Conservation (phyloP, 2,888 invertebrate genomes). For the Dexiosoma caninum region DNA sequence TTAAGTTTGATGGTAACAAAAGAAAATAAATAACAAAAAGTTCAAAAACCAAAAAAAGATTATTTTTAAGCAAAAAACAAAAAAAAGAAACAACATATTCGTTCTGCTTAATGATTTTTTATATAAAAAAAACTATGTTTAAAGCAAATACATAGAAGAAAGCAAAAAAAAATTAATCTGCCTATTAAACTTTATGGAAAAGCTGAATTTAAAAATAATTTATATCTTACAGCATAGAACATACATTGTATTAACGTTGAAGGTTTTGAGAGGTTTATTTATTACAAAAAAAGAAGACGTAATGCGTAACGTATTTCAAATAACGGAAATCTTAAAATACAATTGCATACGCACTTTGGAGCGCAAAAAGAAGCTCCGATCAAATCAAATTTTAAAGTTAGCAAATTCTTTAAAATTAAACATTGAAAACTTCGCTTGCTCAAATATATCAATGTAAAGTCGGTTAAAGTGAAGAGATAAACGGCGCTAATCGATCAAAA, state of each 20-base stretch:
- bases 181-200: neutral
- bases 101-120: conserved; percentile 64
- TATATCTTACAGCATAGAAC: neutral
- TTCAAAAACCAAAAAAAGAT: conserved; percentile 54
- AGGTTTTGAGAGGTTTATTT: neutral
- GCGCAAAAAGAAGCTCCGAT: no score
- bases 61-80: conserved; percentile 21
- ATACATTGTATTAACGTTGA: neutral
- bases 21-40: conserved; percentile 15
- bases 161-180: conserved; percentile 7
- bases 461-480: no score
- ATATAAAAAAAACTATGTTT: neutral
- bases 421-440: no score
- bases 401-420: no score
- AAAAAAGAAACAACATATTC: conserved; percentile 24
- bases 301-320: conserved; percentile 39
- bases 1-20: neutral
- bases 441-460: no score
- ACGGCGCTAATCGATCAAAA: no score
- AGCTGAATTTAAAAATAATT: neutral
- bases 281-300: neutral
- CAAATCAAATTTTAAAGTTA: no score
- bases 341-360: conserved; percentile 32
- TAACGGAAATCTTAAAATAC: conserved; percentile 34
- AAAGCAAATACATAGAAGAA: neutral